Evolutionary conservation across 1,140 invertebrate genomes (phyloP).

Genomic region (Triops longicaudatus): DNA sequence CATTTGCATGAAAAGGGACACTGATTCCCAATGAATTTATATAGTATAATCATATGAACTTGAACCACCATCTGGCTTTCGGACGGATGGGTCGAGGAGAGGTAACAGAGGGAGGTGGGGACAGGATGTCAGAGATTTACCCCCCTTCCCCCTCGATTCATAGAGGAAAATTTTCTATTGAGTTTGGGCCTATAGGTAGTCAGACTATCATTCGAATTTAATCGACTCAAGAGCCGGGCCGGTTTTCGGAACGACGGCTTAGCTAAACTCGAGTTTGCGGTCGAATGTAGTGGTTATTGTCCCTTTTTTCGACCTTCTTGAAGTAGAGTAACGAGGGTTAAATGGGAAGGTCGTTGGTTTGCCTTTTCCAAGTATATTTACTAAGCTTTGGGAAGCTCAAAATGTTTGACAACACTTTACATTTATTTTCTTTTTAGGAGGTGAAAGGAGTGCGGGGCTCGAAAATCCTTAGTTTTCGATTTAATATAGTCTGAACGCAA

Average conservation of each 20-base stretch:
- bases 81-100: not conserved
- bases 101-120: not conserved
- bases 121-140: not conserved
- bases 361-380: too few relatives aligned
- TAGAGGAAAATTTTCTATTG: not conserved
- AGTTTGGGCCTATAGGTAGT: not conserved
- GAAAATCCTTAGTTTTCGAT: too few relatives aligned
- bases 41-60: slow-evolving; percentile 16
- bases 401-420: too few relatives aligned
- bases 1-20: slow-evolving; percentile 9
- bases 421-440: too few relatives aligned
- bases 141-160: not conserved
- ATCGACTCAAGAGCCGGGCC: not conserved
- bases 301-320: too few relatives aligned
- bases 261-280: not conserved
- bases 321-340: too few relatives aligned
- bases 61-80: not conserved
- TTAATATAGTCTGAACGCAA: too few relatives aligned
- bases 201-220: not conserved
- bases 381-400: too few relatives aligned
- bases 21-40: slow-evolving; percentile 15
- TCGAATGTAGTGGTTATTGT: too few relatives aligned
- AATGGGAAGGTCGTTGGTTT: too few relatives aligned
- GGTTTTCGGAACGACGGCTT: not conserved
- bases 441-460: too few relatives aligned